phyloP scores from a whole-genome alignment of 1,140 invertebrate species.

The Drosophila tristis region DNA sequence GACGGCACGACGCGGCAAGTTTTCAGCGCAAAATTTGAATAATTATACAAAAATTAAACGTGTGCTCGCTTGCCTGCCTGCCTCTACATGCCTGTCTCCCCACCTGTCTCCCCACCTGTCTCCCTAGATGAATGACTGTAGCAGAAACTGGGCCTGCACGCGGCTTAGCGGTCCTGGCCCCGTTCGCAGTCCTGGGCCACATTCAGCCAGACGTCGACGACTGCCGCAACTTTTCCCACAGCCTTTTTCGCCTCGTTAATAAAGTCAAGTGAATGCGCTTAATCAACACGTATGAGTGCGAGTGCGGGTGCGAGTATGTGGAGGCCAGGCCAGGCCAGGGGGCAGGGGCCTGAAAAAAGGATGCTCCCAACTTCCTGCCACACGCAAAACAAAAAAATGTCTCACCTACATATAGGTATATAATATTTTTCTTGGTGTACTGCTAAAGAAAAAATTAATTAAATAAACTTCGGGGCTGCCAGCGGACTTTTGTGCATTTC shows the following conservation, averaged over 20 bases:
- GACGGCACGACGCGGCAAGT: constrained; percentile 27
- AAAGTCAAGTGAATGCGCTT: constrained; percentile 80
- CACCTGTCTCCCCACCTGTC: too few species aligned
- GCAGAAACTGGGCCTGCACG: constrained; percentile 18
- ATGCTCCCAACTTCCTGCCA: constrained; percentile 41
- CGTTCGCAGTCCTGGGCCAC: constrained; percentile 17
- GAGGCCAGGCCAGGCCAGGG: neutral
- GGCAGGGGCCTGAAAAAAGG: constrained; percentile 15
- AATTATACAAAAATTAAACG: constrained; percentile 68
- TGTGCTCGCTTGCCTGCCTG: constrained; percentile 6
- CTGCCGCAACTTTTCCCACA: constrained; percentile 44
- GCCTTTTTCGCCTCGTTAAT: constrained; percentile 53
- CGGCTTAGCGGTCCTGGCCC: constrained; percentile 23
- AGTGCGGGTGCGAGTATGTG: neutral
- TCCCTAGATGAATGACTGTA: constrained; percentile 19
- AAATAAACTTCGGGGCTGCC: constrained; percentile 32
- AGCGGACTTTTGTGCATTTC: constrained; percentile 43
- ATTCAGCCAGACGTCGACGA: constrained; percentile 26
- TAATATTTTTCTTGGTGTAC: constrained; percentile 10
- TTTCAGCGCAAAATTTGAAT: constrained; percentile 63
- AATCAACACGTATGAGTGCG: constrained; percentile 66
- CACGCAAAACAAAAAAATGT: constrained; percentile 12
- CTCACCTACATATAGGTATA: constrained; percentile 8
- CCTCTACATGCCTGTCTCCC: constrained; percentile 35
- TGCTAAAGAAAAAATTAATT: constrained; percentile 51